A percentile compares a stretch with the other conserved stretches of the same genome.
These are phyloP conservation scores for Microplitis mediator DNA, from an alignment of 1,140 invertebrate species.

Conservation along the genomic window DNA sequence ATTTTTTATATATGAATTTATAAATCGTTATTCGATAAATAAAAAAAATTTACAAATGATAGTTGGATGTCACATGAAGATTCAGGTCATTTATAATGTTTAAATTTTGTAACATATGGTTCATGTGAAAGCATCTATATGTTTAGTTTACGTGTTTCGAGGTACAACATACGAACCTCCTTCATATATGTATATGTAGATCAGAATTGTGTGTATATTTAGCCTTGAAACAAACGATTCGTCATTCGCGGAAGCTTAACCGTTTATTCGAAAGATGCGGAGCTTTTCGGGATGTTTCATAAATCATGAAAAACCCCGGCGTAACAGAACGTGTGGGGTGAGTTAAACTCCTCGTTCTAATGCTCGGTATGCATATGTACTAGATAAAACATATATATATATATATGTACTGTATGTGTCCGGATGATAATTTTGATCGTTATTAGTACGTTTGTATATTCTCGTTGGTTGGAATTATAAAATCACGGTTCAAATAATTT, in stretches of 20 bases:
- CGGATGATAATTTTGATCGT: not conserved
- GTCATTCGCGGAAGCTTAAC: constrained; percentile 12
- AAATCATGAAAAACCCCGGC: constrained; percentile 16
- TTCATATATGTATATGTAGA: no score
- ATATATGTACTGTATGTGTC: not conserved
- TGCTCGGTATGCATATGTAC: not conserved
- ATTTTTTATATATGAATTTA: no score
- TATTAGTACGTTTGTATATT: not conserved
- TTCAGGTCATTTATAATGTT: no score
- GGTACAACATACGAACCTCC: no score
- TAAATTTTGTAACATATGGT: no score
- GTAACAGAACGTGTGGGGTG: not conserved
- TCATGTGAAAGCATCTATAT: no score
- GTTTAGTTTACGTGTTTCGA: no score
- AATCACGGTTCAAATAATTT: not conserved
- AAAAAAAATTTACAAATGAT: no score
- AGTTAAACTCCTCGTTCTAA: not conserved
- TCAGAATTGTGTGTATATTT: not conserved
- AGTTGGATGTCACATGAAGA: no score
- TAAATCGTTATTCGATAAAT: no score
- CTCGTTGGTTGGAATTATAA: not conserved
- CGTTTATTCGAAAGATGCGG: constrained; percentile 15
- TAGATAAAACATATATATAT: not conserved
- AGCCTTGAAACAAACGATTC: not conserved
- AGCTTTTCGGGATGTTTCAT: constrained; percentile 11